Base-by-base conservation (phyloP, 2,797 vertebrate genomes). In the Todus mexicanus region DNA sequence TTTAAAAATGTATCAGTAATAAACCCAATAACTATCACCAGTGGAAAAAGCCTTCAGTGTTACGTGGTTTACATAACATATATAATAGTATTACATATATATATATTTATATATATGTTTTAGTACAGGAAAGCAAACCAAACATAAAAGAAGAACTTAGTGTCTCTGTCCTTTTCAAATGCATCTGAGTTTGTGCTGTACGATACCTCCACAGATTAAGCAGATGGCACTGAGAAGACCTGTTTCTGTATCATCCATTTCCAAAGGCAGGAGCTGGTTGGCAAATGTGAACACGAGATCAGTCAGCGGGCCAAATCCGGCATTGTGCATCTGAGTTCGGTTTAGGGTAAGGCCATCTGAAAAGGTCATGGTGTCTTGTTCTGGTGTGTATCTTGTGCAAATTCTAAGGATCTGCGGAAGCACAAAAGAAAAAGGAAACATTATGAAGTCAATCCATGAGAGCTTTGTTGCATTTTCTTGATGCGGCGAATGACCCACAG, bases 191-290 rank as follows among this genome's bases (percentile, higher is more conserved):
- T 54, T 5, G 15, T 7, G 54, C 60, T 42, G 53, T 69, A 66
- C 33, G 12, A 25, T 98, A 99, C 99, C 99, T 98, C 99, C 99
- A 92, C 98, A 99, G 90, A 99, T 99, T 27, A 99, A 97, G 96
- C 99, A 99, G 98, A 99, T 99, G 98, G 99, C 99, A 97, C 99
- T 99, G 84, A 99, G 98, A 80, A 99, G 98, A 89, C 99, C 99
- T 8, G 98, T 99, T 97, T 99, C 99, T 2, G 98, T 99, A 97
- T 99, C 99, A 78, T 99, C 99, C 99, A 99, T 99, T 97, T 99
- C 98, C 97, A 99, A 98, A 59, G 99, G 99, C 98, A 99, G 98
- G 95, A 99, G 98, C 98, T 99, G 99, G 70, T 98, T 98, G 80
- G 99, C 99, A 96, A 99, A 99, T 0, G 98, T 99, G 98, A 99